phyloP scores from a whole-genome alignment of 2,113 vertebrate species.

The Danionella cerebrum region DNA sequence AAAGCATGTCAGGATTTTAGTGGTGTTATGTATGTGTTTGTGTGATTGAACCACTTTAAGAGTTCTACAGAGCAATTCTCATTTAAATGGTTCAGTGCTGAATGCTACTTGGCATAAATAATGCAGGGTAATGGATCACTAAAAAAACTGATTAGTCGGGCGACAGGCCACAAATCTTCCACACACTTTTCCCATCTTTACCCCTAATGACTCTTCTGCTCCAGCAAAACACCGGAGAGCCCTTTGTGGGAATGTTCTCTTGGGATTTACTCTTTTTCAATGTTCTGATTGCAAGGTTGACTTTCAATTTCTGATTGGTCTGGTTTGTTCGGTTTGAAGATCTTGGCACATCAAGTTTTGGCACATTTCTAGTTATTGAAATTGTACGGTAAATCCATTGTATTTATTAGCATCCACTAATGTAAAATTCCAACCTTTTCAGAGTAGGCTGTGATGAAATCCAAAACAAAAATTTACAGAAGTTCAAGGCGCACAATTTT shows the following conservation, averaged over 20 bases:
- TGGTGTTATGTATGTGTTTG: slow-evolving; percentile 39
- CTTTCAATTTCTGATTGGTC: too few species aligned
- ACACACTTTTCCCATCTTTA: slow-evolving; percentile 16
- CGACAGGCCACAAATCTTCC: slow-evolving; percentile 43
- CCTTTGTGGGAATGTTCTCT: neutral
- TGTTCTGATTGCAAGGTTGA: too few species aligned
- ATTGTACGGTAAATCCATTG: too few species aligned
- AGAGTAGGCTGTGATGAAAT: too few species aligned
- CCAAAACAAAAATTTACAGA: too few species aligned
- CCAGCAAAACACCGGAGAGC: neutral
- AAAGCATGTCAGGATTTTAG: slow-evolving; percentile 55
- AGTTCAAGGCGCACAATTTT: too few species aligned
- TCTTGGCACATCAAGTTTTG: too few species aligned
- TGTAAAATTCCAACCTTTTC: too few species aligned
- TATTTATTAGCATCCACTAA: too few species aligned
- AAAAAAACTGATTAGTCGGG: slow-evolving; percentile 52
- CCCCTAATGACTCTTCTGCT: neutral
- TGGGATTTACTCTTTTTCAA: neutral
- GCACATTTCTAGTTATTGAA: too few species aligned
- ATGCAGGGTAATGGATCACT: slow-evolving; percentile 63
- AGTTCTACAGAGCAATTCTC: slow-evolving; percentile 49
- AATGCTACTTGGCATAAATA: slow-evolving; percentile 64
- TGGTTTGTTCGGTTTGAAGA: too few species aligned
- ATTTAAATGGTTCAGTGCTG: slow-evolving; percentile 43
- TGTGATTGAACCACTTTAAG: slow-evolving; percentile 38